These are phyloP conservation scores for Microcebus tavaratra DNA, from an alignment of 2,113 vertebrate species.

Conservation along the genomic window DNA sequence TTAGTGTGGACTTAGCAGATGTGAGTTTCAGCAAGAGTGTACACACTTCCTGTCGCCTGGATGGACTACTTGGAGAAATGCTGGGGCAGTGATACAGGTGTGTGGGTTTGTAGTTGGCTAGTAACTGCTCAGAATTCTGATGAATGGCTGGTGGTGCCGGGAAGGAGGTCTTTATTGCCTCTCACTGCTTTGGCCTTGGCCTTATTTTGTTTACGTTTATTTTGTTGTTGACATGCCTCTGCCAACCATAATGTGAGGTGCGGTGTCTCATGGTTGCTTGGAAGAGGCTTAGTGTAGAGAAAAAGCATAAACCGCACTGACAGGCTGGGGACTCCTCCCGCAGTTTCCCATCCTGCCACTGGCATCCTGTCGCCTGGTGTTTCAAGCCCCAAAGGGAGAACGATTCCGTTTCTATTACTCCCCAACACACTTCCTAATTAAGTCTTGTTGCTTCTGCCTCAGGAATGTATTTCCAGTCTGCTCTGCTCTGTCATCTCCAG, in stretches of 20 bases:
- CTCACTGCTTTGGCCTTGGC: background rate
- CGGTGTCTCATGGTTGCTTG: background rate
- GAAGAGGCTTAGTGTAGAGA: background rate
- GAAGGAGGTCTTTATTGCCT: background rate
- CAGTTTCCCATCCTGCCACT: fast-evolving
- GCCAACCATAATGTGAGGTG: background rate
- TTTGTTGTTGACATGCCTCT: background rate
- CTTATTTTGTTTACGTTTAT: background rate
- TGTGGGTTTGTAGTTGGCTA: background rate
- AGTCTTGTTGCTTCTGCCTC: background rate
- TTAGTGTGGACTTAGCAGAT: background rate
- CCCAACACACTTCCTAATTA: background rate
- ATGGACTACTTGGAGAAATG: background rate
- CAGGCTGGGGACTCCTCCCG: background rate
- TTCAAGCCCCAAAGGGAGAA: background rate
- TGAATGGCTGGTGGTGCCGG: background rate
- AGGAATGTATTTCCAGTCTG: background rate
- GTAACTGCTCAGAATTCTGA: background rate
- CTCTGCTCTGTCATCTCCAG: fast-evolving
- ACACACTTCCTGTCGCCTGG: background rate
- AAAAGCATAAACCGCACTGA: background rate
- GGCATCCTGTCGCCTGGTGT: background rate
- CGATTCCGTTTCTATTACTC: background rate
- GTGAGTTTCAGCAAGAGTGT: too few species aligned
- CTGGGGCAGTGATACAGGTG: background rate